These are phyloP conservation scores for Eulemur rufifrons DNA, from an alignment of 2,113 vertebrate species.

Conservation along the genomic window DNA sequence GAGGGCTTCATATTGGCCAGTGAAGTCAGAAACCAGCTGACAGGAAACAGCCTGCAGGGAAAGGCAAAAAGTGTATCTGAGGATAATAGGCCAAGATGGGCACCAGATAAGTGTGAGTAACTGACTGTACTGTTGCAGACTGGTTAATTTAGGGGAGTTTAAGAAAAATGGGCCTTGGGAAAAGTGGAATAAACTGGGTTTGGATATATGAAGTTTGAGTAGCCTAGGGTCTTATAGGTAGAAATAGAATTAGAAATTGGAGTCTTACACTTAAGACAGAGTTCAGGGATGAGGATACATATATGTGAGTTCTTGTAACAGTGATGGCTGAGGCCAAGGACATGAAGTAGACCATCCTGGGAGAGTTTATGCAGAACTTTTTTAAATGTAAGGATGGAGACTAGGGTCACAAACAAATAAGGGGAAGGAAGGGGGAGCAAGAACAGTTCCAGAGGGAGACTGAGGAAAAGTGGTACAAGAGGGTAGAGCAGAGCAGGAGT, in stretches of 20 bases:
- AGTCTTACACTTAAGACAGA: background rate
- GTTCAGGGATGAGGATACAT: background rate
- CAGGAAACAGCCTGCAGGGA: background rate
- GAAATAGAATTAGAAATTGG: background rate
- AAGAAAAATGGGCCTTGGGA: background rate
- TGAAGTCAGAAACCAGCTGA: background rate
- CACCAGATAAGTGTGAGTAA: fast-evolving
- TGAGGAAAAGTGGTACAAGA: background rate
- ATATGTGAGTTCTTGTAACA: background rate
- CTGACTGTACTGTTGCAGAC: background rate
- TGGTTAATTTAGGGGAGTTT: background rate
- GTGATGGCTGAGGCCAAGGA: background rate
- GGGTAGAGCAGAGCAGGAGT: background rate
- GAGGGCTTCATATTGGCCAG: background rate
- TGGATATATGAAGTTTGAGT: background rate
- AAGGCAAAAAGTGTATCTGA: background rate
- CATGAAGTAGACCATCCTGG: background rate
- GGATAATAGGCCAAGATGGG: background rate
- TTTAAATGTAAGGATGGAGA: background rate
- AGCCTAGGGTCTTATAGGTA: background rate
- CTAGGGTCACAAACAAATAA: background rate
- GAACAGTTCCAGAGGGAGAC: background rate
- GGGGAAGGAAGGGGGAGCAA: background rate
- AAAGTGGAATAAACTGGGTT: background rate
- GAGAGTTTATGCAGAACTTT: background rate